These are phyloP conservation scores for Anguilla rostrata DNA, from an alignment of 2,113 vertebrate genomes.

Conservation along the genomic window DNA sequence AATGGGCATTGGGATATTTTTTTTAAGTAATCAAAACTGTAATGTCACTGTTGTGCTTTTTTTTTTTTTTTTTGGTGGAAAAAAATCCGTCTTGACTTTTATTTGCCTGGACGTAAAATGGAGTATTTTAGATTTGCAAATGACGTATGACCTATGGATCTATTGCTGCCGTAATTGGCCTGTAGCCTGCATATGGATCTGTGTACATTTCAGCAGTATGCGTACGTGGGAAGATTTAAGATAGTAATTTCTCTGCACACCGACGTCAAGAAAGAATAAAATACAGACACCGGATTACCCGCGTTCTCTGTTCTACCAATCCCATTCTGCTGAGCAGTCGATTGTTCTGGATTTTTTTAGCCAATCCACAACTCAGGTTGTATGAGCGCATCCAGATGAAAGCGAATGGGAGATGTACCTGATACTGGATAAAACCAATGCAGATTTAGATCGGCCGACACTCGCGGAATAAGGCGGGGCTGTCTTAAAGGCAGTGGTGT, in stretches of 20 bases:
- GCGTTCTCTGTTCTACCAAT: slow-evolving; percentile 9
- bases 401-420: slow-evolving; percentile 32
- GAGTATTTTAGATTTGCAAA: too few relatives aligned
- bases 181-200: too few relatives aligned
- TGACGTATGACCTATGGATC: too few relatives aligned
- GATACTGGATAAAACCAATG: slow-evolving; percentile 30
- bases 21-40: too few relatives aligned
- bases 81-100: neutral
- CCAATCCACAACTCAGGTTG: slow-evolving; percentile 37
- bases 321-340: slow-evolving; percentile 3
- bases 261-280: neutral
- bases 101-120: too few relatives aligned
- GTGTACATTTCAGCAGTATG: too few relatives aligned
- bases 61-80: too few relatives aligned
- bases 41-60: too few relatives aligned
- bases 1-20: too few relatives aligned
- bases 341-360: neutral
- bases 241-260: neutral
- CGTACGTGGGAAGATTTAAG: too few relatives aligned
- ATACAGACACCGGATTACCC: slow-evolving; percentile 35
- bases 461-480: slow-evolving; percentile 65
- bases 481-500: slow-evolving; percentile 66
- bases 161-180: too few relatives aligned
- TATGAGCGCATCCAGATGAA: slow-evolving; percentile 45
- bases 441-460: slow-evolving; percentile 21